phyloP scores from a whole-genome alignment of 64 coral and sea anemone species.

The Dendronephthya gigantea region DNA sequence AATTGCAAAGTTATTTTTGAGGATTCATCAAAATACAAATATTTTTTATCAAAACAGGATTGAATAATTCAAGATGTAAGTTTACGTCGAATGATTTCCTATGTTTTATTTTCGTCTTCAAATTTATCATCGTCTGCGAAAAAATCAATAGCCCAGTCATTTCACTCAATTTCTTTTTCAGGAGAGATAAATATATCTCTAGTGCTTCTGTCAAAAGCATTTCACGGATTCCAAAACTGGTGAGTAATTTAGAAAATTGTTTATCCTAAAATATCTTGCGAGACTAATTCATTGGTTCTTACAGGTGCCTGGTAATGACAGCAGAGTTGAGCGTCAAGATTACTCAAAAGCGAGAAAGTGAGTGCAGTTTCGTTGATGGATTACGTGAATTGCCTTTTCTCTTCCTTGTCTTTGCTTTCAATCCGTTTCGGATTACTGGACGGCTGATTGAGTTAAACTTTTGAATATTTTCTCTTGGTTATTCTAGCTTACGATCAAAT shows the following conservation, averaged over 20 bases:
- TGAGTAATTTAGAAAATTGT: background rate
- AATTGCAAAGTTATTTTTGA: background rate
- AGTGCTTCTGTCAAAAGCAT: background rate
- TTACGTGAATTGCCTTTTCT: background rate
- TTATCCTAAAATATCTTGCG: background rate
- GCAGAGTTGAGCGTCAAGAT: too few species aligned
- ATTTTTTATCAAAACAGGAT: background rate
- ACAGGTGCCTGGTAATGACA: background rate
- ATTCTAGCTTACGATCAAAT: background rate
- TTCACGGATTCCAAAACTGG: background rate
- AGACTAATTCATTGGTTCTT: background rate
- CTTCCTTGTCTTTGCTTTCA: background rate
- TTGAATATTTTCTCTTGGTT: too few species aligned
- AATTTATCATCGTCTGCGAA: background rate
- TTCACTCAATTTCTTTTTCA: background rate
- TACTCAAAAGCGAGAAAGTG: too few species aligned
- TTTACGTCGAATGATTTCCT: background rate
- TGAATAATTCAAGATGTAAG: background rate
- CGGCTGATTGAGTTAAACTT: too few species aligned
- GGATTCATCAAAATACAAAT: background rate
- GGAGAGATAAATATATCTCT: background rate
- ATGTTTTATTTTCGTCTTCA: background rate
- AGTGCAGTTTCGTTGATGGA: too few species aligned
- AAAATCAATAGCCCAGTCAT: too few species aligned
- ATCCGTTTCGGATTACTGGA: background rate